These are phyloP conservation scores for Myotis findleyi DNA, from an alignment of 2,797 vertebrate genomes.

Conservation along the genomic window DNA sequence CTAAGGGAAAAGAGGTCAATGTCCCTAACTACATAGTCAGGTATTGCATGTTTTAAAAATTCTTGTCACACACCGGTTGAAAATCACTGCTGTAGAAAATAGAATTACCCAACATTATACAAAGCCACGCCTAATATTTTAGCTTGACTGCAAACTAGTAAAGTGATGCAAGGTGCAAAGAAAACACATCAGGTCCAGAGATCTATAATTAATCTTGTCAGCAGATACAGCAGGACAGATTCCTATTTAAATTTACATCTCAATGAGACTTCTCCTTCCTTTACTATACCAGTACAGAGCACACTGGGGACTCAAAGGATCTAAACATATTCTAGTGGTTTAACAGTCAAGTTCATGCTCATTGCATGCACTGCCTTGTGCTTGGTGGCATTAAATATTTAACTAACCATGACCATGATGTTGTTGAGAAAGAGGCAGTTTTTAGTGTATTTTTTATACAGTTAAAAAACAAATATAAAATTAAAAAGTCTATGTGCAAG, in stretches of 20 bases:
- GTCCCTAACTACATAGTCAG: not conserved
- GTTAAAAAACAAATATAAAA: conserved; percentile 61
- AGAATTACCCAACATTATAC: conserved; percentile 80
- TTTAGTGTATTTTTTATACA: conserved; percentile 19
- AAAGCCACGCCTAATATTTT: conserved; percentile 78
- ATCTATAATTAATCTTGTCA: conserved; percentile 87
- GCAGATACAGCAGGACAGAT: conserved; percentile 53
- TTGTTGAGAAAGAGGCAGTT: conserved; percentile 65
- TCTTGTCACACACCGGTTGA: not conserved
- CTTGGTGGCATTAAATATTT: conserved; percentile 85
- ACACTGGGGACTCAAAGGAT: conserved; percentile 44
- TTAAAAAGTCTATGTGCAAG: conserved; percentile 15
- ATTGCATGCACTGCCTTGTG: conserved; percentile 68
- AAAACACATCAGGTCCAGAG: conserved; percentile 83
- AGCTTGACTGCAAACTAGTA: conserved; percentile 72
- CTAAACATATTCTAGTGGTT: conserved; percentile 74
- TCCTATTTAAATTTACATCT: conserved; percentile 55
- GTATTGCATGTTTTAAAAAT: not conserved
- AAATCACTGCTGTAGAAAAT: conserved; percentile 58
- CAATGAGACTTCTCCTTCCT: conserved; percentile 43
- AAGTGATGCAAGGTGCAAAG: conserved; percentile 80
- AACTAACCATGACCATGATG: conserved; percentile 68
- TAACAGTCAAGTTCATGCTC: conserved; percentile 71
- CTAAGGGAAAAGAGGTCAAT: not conserved
- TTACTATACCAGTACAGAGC: conserved; percentile 65